These are phyloP conservation scores for Phyllotreta cruciferae DNA, from an alignment of 2,888 invertebrate species.

Conservation along the genomic window DNA sequence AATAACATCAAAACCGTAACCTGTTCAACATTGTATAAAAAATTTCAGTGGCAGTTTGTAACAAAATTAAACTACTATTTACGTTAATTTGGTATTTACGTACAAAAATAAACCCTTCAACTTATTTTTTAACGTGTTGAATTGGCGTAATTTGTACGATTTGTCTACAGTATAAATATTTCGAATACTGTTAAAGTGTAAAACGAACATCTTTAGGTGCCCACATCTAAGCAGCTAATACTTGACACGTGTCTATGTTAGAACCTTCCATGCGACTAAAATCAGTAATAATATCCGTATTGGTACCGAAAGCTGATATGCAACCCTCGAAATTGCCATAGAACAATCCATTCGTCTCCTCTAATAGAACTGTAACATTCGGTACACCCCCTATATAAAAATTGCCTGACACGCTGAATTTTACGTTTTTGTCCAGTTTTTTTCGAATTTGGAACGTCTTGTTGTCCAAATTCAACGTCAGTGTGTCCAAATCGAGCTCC, in stretches of 20 bases:
- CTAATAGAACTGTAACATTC: constrained; percentile 46
- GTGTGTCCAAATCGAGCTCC: constrained; percentile 60
- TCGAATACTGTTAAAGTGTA: background rate
- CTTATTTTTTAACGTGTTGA: too few species aligned
- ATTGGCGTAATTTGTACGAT: too few species aligned
- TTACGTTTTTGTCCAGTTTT: constrained; percentile 23
- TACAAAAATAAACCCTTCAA: too few species aligned
- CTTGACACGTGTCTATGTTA: constrained; percentile 65
- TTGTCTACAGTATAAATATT: too few species aligned
- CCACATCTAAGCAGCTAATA: constrained; percentile 16
- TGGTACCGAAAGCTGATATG: constrained; percentile 58
- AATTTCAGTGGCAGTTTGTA: too few species aligned
- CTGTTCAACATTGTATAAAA: too few species aligned
- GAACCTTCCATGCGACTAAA: constrained; percentile 67
- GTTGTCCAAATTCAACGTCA: constrained; percentile 60
- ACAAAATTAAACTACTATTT: too few species aligned
- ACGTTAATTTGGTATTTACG: too few species aligned
- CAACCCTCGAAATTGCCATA: constrained; percentile 60
- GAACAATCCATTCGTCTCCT: constrained; percentile 59
- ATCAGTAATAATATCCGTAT: constrained; percentile 60
- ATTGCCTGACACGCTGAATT: constrained; percentile 49
- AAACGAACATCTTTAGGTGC: constrained; percentile 25
- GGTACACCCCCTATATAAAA: constrained; percentile 62
- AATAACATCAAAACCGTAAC: too few species aligned
- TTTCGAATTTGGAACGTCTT: constrained; percentile 29